Conservation (phyloP, 2,888 invertebrate species). For the Mycalesis mineus region DNA sequence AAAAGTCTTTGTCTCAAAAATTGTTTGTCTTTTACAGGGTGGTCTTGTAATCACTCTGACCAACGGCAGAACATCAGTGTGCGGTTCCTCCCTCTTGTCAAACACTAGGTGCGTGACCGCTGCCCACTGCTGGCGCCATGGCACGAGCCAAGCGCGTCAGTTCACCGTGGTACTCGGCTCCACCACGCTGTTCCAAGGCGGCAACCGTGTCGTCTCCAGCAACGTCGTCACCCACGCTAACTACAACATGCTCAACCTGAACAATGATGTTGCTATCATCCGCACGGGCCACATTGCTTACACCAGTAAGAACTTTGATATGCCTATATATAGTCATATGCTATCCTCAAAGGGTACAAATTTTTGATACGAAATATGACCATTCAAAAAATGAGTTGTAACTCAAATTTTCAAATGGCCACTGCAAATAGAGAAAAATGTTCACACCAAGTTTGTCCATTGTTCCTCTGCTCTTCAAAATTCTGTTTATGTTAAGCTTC, state of each 20-base stretch:
- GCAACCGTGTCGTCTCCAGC: constrained; percentile 33
- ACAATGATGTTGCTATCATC: constrained; percentile 23
- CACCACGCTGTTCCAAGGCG: constrained; percentile 37
- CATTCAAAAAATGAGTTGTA: too few relatives aligned
- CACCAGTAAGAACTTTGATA: constrained; percentile 21
- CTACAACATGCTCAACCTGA: constrained; percentile 27
- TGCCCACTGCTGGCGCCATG: constrained; percentile 45
- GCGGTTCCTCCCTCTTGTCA: constrained; percentile 47
- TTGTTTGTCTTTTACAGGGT: too few relatives aligned
- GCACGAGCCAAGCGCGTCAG: constrained; percentile 36
- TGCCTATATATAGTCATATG: too few relatives aligned
- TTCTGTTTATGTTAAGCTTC: too few relatives aligned
- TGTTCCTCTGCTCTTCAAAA: too few relatives aligned
- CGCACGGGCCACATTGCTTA: constrained; percentile 8
- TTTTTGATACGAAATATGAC: too few relatives aligned
- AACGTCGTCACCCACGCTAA: constrained; percentile 34
- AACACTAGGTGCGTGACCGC: constrained; percentile 40
- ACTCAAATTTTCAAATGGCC: too few relatives aligned
- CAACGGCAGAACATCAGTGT: constrained; percentile 36
- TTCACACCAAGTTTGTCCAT: too few relatives aligned
- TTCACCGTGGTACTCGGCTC: constrained; percentile 45
- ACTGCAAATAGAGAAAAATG: too few relatives aligned
- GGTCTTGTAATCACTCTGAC: constrained; percentile 39
- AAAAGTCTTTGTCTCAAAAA: too few relatives aligned
- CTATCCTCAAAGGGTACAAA: too few relatives aligned